Percentiles rank a stretch among this genome's conserved stretches.
phyloP scores from a whole-genome alignment of 2,888 invertebrate species.

The Cantharis lateralis region DNA sequence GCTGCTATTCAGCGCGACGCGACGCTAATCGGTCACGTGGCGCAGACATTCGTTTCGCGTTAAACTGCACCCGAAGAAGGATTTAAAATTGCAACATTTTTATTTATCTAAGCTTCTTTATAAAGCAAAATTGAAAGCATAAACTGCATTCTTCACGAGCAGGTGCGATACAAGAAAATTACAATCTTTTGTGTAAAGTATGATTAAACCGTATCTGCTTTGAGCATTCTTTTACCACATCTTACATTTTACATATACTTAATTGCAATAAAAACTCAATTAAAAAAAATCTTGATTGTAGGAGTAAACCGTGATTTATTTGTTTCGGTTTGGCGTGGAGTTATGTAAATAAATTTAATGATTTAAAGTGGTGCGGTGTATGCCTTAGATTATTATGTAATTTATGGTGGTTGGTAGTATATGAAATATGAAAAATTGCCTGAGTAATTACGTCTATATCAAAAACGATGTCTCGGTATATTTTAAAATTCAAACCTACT shows the following conservation, averaged over 20 bases:
- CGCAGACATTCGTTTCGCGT: neutral
- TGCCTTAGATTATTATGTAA: conserved; percentile 10
- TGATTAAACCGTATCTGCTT: neutral
- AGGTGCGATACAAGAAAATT: conserved; percentile 16
- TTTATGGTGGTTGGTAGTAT: conserved; percentile 1
- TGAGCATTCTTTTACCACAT: neutral
- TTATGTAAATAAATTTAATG: conserved; percentile 20
- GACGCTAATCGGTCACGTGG: neutral
- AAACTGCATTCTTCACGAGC: conserved; percentile 19
- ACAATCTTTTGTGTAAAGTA: neutral
- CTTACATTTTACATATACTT: neutral
- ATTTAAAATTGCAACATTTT: neutral
- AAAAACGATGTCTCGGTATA: neutral
- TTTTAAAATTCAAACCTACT: neutral
- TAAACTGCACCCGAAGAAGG: neutral
- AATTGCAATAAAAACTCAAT: neutral
- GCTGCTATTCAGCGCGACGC: neutral
- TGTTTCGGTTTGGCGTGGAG: conserved; percentile 7
- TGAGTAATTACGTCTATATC: conserved; percentile 2
- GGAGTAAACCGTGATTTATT: conserved; percentile 16
- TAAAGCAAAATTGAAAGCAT: neutral
- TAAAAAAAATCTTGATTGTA: conserved; percentile 3
- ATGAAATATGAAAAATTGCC: conserved; percentile 2
- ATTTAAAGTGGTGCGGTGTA: conserved; percentile 10
- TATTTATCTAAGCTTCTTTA: neutral